Evolutionary conservation across 1,140 invertebrate species (phyloP).

Genomic region (Platyura marginata): DNA sequence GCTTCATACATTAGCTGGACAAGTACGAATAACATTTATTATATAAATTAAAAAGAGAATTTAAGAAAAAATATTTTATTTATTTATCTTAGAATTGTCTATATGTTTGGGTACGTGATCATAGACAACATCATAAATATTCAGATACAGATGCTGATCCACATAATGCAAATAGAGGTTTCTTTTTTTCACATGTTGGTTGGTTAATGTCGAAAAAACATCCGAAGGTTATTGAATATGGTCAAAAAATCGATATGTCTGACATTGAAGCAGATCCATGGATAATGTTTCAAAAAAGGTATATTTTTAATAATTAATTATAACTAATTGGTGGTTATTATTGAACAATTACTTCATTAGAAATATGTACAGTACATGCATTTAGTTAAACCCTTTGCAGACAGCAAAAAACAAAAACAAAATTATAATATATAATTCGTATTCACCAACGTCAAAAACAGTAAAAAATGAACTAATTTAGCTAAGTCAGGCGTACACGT

Average conservation of each 20-base stretch:
- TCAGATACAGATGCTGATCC: conserved; percentile 51
- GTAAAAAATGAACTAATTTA: no score
- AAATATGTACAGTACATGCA: no score
- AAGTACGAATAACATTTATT: conserved; percentile 6
- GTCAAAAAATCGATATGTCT: conserved; percentile 48
- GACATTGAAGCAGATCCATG: conserved; percentile 58
- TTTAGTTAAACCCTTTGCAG: no score
- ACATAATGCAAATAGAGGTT: conserved; percentile 43
- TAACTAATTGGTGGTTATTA: no score
- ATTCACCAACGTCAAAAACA: no score
- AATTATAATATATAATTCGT: no score
- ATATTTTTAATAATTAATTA: no score
- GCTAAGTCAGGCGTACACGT: no score
- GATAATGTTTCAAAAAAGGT: conserved; percentile 53
- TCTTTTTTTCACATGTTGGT: conserved; percentile 74
- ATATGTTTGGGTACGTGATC: conserved; percentile 33
- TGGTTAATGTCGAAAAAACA: conserved; percentile 68
- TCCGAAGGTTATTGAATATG: conserved; percentile 55
- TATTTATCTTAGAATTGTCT: conserved; percentile 14
- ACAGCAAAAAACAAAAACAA: no score
- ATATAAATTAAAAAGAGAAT: neutral
- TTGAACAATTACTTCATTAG: no score
- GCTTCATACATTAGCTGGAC: conserved; percentile 9
- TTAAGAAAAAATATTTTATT: neutral
- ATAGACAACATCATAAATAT: conserved; percentile 44